phyloP scores from a whole-genome alignment of 2,888 invertebrate genomes.

The Microplitis manilae region DNA sequence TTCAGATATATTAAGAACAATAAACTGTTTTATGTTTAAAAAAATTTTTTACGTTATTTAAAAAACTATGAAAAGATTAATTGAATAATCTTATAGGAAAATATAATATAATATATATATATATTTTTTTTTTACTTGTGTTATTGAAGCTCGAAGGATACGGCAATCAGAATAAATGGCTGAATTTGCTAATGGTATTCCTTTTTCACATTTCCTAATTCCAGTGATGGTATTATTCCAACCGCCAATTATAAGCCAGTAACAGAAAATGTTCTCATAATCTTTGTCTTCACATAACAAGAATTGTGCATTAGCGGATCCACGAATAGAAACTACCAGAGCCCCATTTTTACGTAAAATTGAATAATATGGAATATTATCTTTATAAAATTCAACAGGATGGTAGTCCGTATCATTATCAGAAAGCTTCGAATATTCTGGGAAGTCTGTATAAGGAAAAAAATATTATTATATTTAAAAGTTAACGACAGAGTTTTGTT shows the following conservation, averaged over 20 bases:
- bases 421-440: not conserved
- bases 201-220: conserved; percentile 57
- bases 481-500: not conserved
- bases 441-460: conserved; percentile 14
- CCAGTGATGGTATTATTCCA: conserved; percentile 53
- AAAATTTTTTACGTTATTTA: no score
- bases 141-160: not conserved
- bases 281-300: conserved; percentile 55
- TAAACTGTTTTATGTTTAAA: no score
- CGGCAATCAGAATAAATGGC: conserved; percentile 10
- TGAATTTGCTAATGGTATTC: conserved; percentile 42
- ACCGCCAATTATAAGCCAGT: conserved; percentile 62
- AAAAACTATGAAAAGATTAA: no score
- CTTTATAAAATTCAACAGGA: no score
- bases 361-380: no score
- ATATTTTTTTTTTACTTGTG: conserved; percentile 7
- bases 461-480: not conserved
- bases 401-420: no score
- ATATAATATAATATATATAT: no score
- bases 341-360: not conserved
- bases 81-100: no score
- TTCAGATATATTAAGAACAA: no score
- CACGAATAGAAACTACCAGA: conserved; percentile 55
- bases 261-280: conserved; percentile 53
- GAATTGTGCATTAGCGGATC: conserved; percentile 55